A percentile compares a stretch with the other conserved stretches of the same genome.
Conservation (phyloP, 1,140 invertebrate genomes). For the Acyrthosiphon pisum region DNA sequence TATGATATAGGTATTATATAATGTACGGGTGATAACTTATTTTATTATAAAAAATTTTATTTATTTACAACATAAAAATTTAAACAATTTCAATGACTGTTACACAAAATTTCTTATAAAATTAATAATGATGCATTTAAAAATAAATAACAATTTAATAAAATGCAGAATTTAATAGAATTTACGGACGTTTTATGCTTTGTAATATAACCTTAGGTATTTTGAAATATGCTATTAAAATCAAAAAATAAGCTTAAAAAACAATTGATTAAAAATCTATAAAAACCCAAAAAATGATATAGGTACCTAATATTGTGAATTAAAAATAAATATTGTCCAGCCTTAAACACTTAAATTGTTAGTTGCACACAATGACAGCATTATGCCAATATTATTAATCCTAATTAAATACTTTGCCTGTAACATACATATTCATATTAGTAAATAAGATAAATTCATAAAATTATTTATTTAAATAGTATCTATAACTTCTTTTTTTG, state of each 20-base stretch:
- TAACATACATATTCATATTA: background rate
- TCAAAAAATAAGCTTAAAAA: background rate
- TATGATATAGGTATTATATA: background rate
- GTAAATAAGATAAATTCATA: background rate
- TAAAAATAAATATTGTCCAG: background rate
- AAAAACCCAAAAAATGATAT: background rate
- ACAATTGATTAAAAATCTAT: background rate
- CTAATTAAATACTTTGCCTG: background rate
- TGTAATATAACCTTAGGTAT: too few species aligned
- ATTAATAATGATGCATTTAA: too few species aligned
- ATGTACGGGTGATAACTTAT: background rate
- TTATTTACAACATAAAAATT: background rate
- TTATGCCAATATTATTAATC: background rate
- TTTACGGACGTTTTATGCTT: too few species aligned
- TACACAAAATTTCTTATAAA: too few species aligned
- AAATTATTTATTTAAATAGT: background rate
- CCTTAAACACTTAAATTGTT: background rate
- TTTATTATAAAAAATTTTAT: background rate
- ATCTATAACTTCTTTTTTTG: background rate
- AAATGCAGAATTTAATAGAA: too few species aligned
- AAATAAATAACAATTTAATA: too few species aligned
- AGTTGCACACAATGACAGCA: background rate
- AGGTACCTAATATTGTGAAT: background rate
- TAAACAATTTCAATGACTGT: background rate
- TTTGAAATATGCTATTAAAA: too few species aligned